Evolutionary conservation across 1,140 invertebrate species (phyloP).

Genomic region (Lutraria rhynchaena): DNA sequence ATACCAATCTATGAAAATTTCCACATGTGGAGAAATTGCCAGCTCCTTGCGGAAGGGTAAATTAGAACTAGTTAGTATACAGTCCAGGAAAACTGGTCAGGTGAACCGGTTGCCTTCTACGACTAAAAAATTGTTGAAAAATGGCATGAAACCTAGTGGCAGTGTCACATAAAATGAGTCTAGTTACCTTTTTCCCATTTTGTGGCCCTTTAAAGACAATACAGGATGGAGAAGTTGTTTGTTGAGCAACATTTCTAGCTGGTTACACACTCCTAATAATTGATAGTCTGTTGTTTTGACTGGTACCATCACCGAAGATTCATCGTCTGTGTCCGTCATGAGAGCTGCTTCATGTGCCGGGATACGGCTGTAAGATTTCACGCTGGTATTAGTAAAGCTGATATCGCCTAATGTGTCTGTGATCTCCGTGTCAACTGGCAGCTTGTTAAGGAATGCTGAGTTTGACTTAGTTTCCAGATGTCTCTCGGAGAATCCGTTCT

Average conservation of each 20-base stretch:
- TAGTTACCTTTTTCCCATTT: conserved; percentile 58
- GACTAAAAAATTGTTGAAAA: not conserved
- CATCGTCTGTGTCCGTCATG: conserved; percentile 18
- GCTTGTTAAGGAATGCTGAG: conserved; percentile 48
- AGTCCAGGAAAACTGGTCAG: no score
- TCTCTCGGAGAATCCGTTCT: conserved; percentile 64
- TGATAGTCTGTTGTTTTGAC: conserved; percentile 66
- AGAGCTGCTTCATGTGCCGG: conserved; percentile 32
- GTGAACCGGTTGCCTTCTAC: no score
- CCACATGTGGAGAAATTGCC: no score
- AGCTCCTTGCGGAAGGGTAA: no score
- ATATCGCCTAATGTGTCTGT: conserved; percentile 6
- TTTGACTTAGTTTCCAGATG: conserved; percentile 60
- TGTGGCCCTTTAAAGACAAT: conserved; percentile 61
- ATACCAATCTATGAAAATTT: no score
- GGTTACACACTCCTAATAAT: conserved; percentile 75
- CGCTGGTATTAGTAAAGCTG: conserved; percentile 10
- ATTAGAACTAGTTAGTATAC: no score
- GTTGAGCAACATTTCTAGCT: conserved; percentile 76
- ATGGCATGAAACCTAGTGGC: no score
- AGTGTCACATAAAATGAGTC: no score
- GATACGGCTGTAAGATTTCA: conserved; percentile 22
- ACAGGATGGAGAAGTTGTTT: conserved; percentile 76
- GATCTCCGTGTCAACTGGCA: not conserved
- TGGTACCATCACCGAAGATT: not conserved